Percentiles rank a stretch among this genome's conserved stretches.
These are phyloP conservation scores for Pipra filicauda DNA, from an alignment of 2,113 vertebrate species.

Conservation along the genomic window DNA sequence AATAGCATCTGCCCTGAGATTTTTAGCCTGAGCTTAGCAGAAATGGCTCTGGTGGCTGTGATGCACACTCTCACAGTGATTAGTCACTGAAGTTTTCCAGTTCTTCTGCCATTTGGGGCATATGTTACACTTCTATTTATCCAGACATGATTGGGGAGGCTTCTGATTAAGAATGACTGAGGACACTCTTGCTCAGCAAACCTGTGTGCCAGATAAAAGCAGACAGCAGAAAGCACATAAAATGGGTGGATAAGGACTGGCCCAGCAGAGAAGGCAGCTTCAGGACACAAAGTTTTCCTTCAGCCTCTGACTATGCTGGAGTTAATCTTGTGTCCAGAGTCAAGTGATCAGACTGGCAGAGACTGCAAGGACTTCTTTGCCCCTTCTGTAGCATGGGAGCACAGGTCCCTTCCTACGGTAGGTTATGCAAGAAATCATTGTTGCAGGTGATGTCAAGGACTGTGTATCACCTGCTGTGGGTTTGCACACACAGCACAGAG, in stretches of 20 bases:
- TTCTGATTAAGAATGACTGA: conserved; percentile 15
- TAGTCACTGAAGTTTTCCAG: conserved; percentile 31
- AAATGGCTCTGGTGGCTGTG: conserved; percentile 32
- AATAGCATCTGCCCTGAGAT: conserved; percentile 52
- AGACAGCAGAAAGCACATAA: not conserved
- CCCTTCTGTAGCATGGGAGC: not conserved
- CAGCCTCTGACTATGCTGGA: not conserved
- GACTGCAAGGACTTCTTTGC: not conserved
- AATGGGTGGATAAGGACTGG: not conserved
- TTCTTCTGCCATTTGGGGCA: conserved; percentile 24
- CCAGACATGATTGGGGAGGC: not conserved
- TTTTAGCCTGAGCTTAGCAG: conserved; percentile 56
- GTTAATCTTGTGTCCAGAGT: not conserved
- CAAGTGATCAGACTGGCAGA: not conserved
- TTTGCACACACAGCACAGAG: not conserved
- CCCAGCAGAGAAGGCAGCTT: not conserved
- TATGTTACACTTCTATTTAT: conserved; percentile 18
- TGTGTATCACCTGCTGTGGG: too few species aligned
- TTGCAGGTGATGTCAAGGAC: not conserved
- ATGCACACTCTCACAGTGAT: not conserved
- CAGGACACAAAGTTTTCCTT: not conserved
- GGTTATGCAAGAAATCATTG: not conserved
- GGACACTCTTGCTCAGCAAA: conserved; percentile 14
- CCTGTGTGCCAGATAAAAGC: not conserved
- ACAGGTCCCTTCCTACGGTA: not conserved